Evolutionary conservation across 1,140 invertebrate genomes (phyloP), one percentile per base, ranked within the genome.

Genomic region (Papilio dardanus): DNA sequence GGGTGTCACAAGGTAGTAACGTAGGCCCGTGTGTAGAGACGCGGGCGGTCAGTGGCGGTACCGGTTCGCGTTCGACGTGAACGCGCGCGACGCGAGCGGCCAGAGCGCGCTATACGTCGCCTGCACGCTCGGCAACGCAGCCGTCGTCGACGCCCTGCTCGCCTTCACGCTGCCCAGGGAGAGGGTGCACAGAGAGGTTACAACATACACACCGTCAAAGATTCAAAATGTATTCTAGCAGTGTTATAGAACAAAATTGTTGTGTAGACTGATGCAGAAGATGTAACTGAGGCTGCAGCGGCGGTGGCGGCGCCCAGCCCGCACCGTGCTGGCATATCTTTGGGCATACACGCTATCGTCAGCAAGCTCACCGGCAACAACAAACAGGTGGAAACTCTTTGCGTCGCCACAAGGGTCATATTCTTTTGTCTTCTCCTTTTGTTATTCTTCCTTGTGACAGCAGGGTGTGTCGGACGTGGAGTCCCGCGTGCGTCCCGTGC

Each of bases 51-150:
- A 96, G 66, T 97, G 96, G 94, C 97, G 98, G 86, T 99, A 98
- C 91, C 94, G 96, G 16, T 95, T 98, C 91, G 95, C 97, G 7
- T 99, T 98, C 88, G 98, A 99, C 92, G 94, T 99, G 6, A 99
- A 99, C 92, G 95, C 96, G 65, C 95, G 96, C 77, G 98, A 99
- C 92, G 97, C 97, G 0, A 97, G 97, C 16, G 98, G 97, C 0
- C 97, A 99, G 87, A 98, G 96, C 76, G 96, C 97, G 62, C 93
- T 99, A 0, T 99, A 99, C 91, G 96, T 98, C 58, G 97, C 98
- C 8, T 97, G 97, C 87, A 95, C 96, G 58, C 94, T 98, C 46
- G 97, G 97, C 1, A 98, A 98, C 88, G 94, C 95, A 58, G 96
- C 96, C 80, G 95, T 98, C 35, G 95, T 99, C 0, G 96, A 98